Evolutionary conservation across 37 sponge, comb jelly and placozoan genomes (phyloP), one percentile per base, ranked within the genome.

Genomic region (Spongia lamella): DNA sequence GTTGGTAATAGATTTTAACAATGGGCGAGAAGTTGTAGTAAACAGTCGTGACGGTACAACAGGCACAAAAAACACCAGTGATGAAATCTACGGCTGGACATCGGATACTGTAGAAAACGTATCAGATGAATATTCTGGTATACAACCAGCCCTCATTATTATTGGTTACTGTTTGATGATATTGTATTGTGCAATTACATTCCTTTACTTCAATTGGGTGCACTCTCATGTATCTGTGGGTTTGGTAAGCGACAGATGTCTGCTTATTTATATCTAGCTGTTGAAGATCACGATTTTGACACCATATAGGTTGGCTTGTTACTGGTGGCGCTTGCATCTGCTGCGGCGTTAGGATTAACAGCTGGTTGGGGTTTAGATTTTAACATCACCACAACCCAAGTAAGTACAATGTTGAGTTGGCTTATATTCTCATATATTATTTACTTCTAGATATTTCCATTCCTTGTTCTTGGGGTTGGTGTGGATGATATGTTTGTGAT

Each of bases 401-500:
- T 43, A 43, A 43, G 47, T 5, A 43, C 47, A 43, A 13, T 13
- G 7, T 9, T 13, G 7, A 43, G 47, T 43, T 13, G 47, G 5
- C 47, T 13, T 9, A 43, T 43, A 9, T 53, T 24, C 4, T 4
- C 14, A 11, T 34, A 56, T 31, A 71, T 58, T 7, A 15, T 29
- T 63, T 31, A 30, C 33, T 16, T 30, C 15, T 29, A 79, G 79
- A 69, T 79, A 7, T 56, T 79, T 1, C 79, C 79, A 1, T 79
- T 79, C 35, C 68, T 79, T 20, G 79, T 79, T 0, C 79, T 79
- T 53, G 79, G 79, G 0, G 25, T 79, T 53, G 79, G 79, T 1
- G 68, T 79, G 17, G 79, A 79, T 55, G 79, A 79, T 69, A 79
- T 79, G 79, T 79, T 79, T 68, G 79, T 79, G 2, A 79, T 79